These are phyloP conservation scores for Macropus fuliginosus DNA, from an alignment of 2,797 vertebrate species.

Conservation along the genomic window DNA sequence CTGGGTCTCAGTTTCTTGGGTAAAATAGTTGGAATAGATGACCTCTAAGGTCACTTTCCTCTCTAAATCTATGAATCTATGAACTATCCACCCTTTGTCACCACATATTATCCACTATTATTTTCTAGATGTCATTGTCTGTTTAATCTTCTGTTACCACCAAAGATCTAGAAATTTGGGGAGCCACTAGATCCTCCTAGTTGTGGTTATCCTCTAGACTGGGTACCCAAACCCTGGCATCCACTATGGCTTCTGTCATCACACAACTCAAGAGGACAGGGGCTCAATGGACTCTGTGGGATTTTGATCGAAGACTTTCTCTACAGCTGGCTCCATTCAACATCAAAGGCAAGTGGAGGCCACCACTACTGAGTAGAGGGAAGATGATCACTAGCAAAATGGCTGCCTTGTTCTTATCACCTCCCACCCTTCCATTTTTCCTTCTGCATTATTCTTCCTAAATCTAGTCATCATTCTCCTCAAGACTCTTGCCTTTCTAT, in stretches of 20 bases:
- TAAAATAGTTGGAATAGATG: background rate
- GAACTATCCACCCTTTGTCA: background rate
- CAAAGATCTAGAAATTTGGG: background rate
- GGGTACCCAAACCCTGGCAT: background rate
- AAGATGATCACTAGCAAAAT: background rate
- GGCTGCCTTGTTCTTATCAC: background rate
- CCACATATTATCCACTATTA: background rate
- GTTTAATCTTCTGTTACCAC: background rate
- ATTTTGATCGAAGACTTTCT: background rate
- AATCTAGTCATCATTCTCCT: background rate
- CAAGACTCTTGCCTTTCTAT: background rate
- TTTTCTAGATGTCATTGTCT: background rate
- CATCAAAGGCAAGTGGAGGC: background rate
- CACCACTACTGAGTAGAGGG: background rate
- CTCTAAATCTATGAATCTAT: background rate
- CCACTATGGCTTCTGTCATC: background rate
- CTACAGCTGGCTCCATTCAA: background rate
- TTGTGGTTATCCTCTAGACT: background rate
- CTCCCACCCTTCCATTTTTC: background rate
- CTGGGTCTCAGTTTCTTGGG: background rate
- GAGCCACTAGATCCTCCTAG: background rate
- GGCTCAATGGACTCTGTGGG: background rate
- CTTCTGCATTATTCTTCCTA: background rate
- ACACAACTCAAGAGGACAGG: background rate
- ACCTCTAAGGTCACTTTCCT: background rate